Evolutionary conservation across 1,140 invertebrate genomes (phyloP).

Genomic region (Papilio helenus): DNA sequence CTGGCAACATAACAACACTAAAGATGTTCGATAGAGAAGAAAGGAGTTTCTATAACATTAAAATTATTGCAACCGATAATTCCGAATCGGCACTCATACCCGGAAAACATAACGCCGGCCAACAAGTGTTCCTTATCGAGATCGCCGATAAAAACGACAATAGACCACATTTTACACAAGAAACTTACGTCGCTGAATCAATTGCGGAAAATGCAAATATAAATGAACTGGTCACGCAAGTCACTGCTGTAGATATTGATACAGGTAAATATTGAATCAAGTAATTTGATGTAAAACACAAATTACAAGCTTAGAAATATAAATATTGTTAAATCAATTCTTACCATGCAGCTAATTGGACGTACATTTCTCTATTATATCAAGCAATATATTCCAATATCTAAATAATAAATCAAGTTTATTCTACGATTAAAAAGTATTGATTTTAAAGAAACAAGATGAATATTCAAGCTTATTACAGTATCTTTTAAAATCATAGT

Average conservation of each 20-base stretch:
- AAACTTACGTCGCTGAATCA: constrained; percentile 89
- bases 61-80: constrained; percentile 93
- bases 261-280: constrained; percentile 78
- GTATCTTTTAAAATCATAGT: not conserved
- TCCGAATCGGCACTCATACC: constrained; percentile 89
- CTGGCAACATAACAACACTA: constrained; percentile 93
- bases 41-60: constrained; percentile 91
- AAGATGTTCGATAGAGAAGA: constrained; percentile 92
- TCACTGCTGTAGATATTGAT: constrained; percentile 91
- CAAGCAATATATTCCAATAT: too few relatives aligned
- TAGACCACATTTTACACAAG: constrained; percentile 89
- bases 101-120: constrained; percentile 87
- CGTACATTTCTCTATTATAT: too few relatives aligned
- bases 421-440: too few relatives aligned
- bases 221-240: constrained; percentile 91
- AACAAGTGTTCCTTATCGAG: constrained; percentile 91
- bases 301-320: not conserved
- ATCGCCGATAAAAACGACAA: constrained; percentile 97
- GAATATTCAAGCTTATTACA: constrained; percentile 32
- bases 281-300: not conserved
- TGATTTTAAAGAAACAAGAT: constrained; percentile 27
- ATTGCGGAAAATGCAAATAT: constrained; percentile 92
- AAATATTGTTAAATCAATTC: too few relatives aligned
- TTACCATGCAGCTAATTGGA: too few relatives aligned
- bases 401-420: too few relatives aligned